A percentile compares a stretch with the other conserved stretches of the same genome.
Conservation (phyloP, 2,888 invertebrate genomes). For the Unio pictorum region DNA sequence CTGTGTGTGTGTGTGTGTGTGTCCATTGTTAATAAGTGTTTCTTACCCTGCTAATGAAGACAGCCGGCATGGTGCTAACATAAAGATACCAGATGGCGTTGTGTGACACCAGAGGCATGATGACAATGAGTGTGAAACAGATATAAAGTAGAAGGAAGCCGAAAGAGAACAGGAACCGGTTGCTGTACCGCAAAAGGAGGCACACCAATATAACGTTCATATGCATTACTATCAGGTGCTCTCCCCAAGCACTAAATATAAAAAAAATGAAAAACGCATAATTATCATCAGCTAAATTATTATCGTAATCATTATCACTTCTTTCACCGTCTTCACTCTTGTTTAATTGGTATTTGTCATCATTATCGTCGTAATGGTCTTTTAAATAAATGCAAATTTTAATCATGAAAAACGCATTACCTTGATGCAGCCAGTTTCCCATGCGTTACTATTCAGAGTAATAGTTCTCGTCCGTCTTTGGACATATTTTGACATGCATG, state of each 20-base stretch:
- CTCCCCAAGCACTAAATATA: conserved; percentile 46
- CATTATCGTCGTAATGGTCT: too few species aligned
- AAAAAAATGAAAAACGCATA: neutral
- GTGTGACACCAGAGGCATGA: conserved; percentile 33
- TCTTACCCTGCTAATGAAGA: conserved; percentile 41
- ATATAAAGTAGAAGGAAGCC: conserved; percentile 37
- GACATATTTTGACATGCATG: too few species aligned
- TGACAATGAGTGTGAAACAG: conserved; percentile 31
- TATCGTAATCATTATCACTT: too few species aligned
- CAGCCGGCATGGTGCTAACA: conserved; percentile 39
- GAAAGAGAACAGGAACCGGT: conserved; percentile 32
- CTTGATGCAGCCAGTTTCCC: too few species aligned
- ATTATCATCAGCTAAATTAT: neutral
- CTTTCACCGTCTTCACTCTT: too few species aligned
- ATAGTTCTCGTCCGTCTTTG: too few species aligned
- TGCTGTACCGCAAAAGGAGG: conserved; percentile 36
- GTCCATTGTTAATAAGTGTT: neutral
- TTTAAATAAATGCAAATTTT: too few species aligned
- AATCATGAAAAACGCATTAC: too few species aligned
- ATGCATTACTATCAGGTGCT: conserved; percentile 43
- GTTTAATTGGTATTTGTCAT: too few species aligned
- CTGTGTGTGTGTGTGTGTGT: too few species aligned
- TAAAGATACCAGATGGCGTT: conserved; percentile 31
- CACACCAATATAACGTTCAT: conserved; percentile 41
- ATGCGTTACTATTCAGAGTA: too few species aligned